A percentile compares a stretch with the other conserved stretches of the same genome.
Evolutionary conservation across 1,140 invertebrate species (phyloP).

Genomic region (Pogonus chalceus): DNA sequence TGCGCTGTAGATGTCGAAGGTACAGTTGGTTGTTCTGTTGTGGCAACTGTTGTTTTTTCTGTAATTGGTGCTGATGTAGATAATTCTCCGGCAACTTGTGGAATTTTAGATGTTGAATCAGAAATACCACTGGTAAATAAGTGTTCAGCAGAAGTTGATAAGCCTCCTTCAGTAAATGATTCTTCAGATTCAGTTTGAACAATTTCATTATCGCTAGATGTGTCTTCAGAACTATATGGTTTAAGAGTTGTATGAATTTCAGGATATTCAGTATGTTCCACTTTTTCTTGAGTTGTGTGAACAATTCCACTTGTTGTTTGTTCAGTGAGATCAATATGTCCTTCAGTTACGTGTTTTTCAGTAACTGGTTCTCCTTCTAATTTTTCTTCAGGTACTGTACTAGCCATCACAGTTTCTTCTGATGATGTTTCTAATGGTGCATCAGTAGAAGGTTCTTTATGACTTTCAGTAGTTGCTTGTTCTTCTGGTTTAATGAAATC

Average conservation of each 20-base stretch:
- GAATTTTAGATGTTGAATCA: slow-evolving; percentile 11
- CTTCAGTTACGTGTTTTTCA: neutral
- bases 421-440: neutral
- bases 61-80: slow-evolving; percentile 21
- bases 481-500: neutral
- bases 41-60: slow-evolving; percentile 14
- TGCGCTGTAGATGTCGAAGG: neutral
- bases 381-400: neutral
- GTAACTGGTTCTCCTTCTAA: neutral
- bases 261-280: neutral
- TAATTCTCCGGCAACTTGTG: slow-evolving; percentile 20
- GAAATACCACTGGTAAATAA: neutral
- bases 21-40: slow-evolving; percentile 7
- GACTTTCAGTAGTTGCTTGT: neutral
- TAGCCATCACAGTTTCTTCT: neutral
- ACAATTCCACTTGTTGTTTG: neutral
- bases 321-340: neutral
- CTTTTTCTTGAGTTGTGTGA: neutral
- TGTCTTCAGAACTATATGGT: neutral
- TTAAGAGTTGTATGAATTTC: neutral
- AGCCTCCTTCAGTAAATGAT: neutral
- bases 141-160: neutral
- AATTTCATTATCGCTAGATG: too few relatives aligned
- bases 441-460: neutral
- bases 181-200: neutral